These are phyloP conservation scores for Tyria jacobaeae DNA, from an alignment of 2,888 invertebrate species.

Conservation along the genomic window DNA sequence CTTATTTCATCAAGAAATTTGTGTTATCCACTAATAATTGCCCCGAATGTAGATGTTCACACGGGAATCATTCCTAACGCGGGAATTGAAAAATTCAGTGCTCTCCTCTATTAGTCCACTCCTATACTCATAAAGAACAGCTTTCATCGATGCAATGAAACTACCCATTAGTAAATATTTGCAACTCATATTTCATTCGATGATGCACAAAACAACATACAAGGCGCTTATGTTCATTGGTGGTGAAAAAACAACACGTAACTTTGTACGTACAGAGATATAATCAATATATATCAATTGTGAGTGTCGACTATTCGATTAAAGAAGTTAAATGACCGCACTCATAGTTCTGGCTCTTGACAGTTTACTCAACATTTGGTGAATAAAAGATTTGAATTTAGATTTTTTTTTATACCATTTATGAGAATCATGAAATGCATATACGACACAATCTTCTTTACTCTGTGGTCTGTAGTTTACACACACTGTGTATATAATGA, in stretches of 20 bases:
- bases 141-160: constrained; percentile 4
- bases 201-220: constrained; percentile 9
- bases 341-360: not conserved
- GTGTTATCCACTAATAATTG: no score
- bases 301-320: constrained; percentile 4
- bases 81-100: not conserved
- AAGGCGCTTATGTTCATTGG: not conserved
- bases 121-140: not conserved
- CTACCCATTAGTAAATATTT: constrained; percentile 2
- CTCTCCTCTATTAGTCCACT: not conserved
- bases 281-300: constrained; percentile 15
- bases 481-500: no score
- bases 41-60: no score
- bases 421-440: no score
- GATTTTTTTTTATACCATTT: not conserved
- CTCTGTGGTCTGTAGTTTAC: no score
- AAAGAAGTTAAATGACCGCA: constrained; percentile 9
- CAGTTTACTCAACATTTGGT: not conserved
- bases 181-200: constrained; percentile 4
- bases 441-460: no score
- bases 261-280: constrained; percentile 10
- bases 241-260: constrained; percentile 11
- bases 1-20: no score
- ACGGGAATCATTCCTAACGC: no score
- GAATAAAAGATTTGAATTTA: not conserved